A percentile compares a stretch with the other conserved stretches of the same genome.
Evolutionary conservation across 1,140 invertebrate species (phyloP).

Genomic region (Cotesia typhae): DNA sequence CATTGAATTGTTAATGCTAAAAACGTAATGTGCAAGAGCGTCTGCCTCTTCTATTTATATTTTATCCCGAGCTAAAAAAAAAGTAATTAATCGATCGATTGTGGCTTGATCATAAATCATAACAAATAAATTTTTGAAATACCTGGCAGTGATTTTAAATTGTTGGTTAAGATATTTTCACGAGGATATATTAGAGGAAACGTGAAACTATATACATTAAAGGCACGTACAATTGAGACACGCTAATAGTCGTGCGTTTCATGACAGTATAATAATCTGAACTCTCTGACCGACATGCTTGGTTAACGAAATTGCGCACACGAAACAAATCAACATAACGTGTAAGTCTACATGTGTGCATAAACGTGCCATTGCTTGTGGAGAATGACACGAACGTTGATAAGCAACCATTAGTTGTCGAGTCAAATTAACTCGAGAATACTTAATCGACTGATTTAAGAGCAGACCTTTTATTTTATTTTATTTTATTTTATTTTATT

Average conservation of each 20-base stretch:
- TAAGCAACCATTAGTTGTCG: constrained; percentile 28
- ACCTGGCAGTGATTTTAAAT: background rate
- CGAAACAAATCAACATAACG: constrained; percentile 26
- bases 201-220: background rate
- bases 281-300: constrained; percentile 29
- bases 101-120: too few species aligned
- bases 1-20: too few species aligned
- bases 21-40: too few species aligned
- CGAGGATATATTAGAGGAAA: constrained; percentile 12
- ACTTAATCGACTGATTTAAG: constrained; percentile 22
- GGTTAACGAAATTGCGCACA: constrained; percentile 25
- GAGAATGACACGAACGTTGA: constrained; percentile 23
- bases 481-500: background rate
- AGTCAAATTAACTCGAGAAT: constrained; percentile 29
- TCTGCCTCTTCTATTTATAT: too few species aligned
- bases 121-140: too few species aligned
- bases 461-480: constrained; percentile 8
- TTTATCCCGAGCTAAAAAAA: too few species aligned
- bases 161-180: background rate
- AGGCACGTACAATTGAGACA: constrained; percentile 26
- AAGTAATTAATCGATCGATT: too few species aligned
- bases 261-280: constrained; percentile 27
- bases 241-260: constrained; percentile 26
- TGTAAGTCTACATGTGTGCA: constrained; percentile 20
- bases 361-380: constrained; percentile 24